Evolutionary conservation across 2,888 invertebrate genomes (phyloP), one percentile per base, ranked within the genome.

Genomic region (Spodoptera picta): DNA sequence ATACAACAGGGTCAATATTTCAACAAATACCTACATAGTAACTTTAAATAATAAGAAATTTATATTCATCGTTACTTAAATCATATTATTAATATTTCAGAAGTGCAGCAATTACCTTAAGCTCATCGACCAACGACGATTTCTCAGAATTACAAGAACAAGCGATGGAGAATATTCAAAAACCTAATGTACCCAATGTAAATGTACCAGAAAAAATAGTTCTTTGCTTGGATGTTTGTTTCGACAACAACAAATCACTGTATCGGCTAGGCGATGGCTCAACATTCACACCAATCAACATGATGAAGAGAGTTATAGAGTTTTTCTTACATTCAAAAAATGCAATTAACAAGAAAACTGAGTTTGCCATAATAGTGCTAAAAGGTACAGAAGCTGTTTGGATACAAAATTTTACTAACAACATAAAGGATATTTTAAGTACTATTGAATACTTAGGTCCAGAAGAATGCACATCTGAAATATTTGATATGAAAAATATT

Each of bases 161-260:
- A 85, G 89, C 90, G 0, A 87, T 94, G 55, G 89, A 87, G 3
- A 93, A 92, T 80, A 91, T 93, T 63, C 91, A 91, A 60, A 94
- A 94, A 74, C 92, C 92, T 1, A 92, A 91, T 65, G 83, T 95
- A 58, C 94, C 95, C 4, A 93, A 93, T 83, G 87, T 91, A 7
- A 96, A 96, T 86, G 90, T 95, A 6, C 95, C 95, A 0, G 96
- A 96, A 83, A 96, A 92, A 81, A 96, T 96, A 45, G 90, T 96
- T 27, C 88, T 97, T 57, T 95, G 96, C 65, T 87, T 97, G 64
- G 97, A 97, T 84, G 88, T 95, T 11, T 95, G 95, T 52, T 92
- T 93, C 75, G 96, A 96, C 78, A 94, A 93, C 63, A 90, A 95
- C 59, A 95, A 88, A 66, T 95, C 96, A 0, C 84, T 95, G 3